Conservation (phyloP, 2,888 invertebrate species). For the Dryococelus australis region DNA sequence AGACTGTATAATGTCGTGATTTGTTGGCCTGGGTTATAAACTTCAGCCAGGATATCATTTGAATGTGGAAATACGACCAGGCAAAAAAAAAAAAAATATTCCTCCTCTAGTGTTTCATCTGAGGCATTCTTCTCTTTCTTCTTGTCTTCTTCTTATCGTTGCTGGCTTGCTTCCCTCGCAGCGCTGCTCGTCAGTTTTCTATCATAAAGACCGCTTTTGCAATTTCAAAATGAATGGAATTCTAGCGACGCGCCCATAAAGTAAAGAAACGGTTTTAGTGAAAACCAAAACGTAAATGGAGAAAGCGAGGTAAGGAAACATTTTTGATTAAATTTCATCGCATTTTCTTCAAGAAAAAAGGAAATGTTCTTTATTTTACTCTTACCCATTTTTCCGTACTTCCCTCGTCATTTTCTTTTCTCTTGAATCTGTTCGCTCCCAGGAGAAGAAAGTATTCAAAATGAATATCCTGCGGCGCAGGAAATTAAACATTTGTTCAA, state of each 20-base stretch:
- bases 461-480: background rate
- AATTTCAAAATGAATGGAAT: slow-evolving; percentile 16
- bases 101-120: background rate
- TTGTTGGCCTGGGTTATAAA: background rate
- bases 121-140: background rate
- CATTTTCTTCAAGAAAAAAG: slow-evolving; percentile 4
- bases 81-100: background rate
- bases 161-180: background rate
- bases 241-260: background rate
- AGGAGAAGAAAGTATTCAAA: background rate
- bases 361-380: background rate
- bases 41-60: background rate
- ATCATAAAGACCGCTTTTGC: slow-evolving; percentile 10
- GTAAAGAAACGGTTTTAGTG: background rate
- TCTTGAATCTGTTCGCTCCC: slow-evolving; percentile 3
- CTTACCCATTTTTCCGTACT: background rate
- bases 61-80: background rate
- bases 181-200: background rate
- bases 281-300: slow-evolving; percentile 7
- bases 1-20: no score
- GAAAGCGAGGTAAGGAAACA: slow-evolving; percentile 3
- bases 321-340: slow-evolving; percentile 16
- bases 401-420: slow-evolving; percentile 4
- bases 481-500: background rate
- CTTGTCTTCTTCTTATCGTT: background rate